phyloP scores from a whole-genome alignment of 2,888 invertebrate species.

The Lumbricus terrestris region DNA sequence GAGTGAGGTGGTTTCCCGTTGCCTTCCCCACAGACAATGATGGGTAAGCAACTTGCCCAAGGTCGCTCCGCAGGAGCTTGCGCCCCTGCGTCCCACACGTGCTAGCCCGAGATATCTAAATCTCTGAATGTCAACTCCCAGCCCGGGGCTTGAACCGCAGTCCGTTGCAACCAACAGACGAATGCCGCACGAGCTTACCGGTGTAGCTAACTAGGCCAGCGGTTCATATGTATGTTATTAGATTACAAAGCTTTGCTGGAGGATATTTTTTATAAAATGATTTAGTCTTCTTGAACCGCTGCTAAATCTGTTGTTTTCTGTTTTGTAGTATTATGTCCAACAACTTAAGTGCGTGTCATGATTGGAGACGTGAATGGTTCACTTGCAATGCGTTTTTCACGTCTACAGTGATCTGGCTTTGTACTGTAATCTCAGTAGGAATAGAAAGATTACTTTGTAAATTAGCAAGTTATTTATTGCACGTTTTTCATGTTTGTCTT shows the following conservation, averaged over 20 bases:
- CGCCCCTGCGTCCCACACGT: too few relatives aligned
- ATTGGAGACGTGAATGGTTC: background rate
- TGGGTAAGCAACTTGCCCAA: too few relatives aligned
- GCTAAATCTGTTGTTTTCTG: background rate
- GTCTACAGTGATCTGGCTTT: constrained; percentile 4
- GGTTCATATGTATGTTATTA: background rate
- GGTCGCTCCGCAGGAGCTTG: too few relatives aligned
- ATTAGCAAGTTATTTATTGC: background rate
- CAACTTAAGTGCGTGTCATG: background rate
- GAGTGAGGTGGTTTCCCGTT: too few relatives aligned
- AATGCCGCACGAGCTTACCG: too few relatives aligned
- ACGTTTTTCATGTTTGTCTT: constrained; percentile 11
- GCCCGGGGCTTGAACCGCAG: too few relatives aligned
- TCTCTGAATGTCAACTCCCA: too few relatives aligned
- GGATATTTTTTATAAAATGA: background rate
- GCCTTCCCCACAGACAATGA: too few relatives aligned
- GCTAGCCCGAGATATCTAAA: too few relatives aligned
- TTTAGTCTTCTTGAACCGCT: background rate
- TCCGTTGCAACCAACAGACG: too few relatives aligned
- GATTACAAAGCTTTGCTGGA: background rate
- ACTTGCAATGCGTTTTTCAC: background rate
- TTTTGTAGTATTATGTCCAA: constrained; percentile 13
- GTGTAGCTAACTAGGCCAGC: too few relatives aligned
- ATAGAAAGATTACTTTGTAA: constrained; percentile 16
- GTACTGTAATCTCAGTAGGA: constrained; percentile 10